Base-by-base conservation (phyloP, 2,113 vertebrate species). In the Myrmecophaga tridactyla region DNA sequence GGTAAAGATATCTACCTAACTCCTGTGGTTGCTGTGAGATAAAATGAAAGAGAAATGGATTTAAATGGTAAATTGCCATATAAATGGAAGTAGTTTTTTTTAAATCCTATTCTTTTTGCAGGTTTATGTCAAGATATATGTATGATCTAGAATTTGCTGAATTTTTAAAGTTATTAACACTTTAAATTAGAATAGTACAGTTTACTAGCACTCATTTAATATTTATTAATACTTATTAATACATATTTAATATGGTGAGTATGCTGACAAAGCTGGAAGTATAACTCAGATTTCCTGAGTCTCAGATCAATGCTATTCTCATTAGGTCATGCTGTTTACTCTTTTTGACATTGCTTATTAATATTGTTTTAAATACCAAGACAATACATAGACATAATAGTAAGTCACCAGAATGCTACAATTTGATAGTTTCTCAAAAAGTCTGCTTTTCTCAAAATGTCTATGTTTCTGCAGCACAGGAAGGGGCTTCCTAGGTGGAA, bases 241-340 rank as follows among this genome's bases (percentile, higher is more conserved):
- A 58, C 20, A 21, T 58, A 21, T 58, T 58, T 58, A 58, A 58
- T 63, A 39, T 73, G 76, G 41, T 23, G 15, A 69, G 58, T 39
- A 83, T 75, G 69, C n/a, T 62, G 67, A 65, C 82, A 94, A 86
- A 86, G 51, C 75, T 87, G n/a, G 36, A 90, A 90, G 51, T 73
- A 69, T 48, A 81, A 86, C 60, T 48, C 43, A 11, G 41, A 56
- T 76, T 58, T 76, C 15, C 34, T 39, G 31, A 78, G 58, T 21
- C 23, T 65, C 31, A 76, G n/a, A n/a, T 34, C 58, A 89, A 7
- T 63, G 21, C 60, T 77, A 60, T 65, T 39, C 51, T 60, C 29
- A 90, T 65, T 41, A 81, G 31, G 34, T 67, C 34, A 81, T 73
- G 72, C 36, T 90, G 23, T 72, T 65, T 56, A 67, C 78, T 63